Conservation (phyloP, 2,113 vertebrate genomes). For the Entomyzon cyanotis region DNA sequence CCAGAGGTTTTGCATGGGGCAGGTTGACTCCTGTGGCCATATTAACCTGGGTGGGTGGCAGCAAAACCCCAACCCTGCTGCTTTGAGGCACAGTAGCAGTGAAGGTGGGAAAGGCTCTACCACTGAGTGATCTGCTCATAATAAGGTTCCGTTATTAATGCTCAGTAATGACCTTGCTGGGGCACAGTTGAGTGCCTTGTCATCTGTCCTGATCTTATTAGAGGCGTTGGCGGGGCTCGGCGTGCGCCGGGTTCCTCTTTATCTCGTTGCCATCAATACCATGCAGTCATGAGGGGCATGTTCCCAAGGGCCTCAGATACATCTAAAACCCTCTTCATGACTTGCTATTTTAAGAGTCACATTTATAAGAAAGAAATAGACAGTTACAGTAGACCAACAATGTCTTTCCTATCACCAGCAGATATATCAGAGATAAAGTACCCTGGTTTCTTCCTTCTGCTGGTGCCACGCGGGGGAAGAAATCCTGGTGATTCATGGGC, state of each 20-base stretch:
- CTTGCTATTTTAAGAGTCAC: slow-evolving; percentile 56
- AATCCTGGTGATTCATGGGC: slow-evolving; percentile 45
- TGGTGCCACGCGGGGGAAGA: neutral
- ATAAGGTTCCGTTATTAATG: slow-evolving; percentile 40
- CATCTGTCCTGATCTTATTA: slow-evolving; percentile 52
- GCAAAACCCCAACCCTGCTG: neutral
- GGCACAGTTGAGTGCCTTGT: slow-evolving; percentile 54
- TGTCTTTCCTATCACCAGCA: slow-evolving; percentile 36
- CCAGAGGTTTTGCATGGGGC: neutral
- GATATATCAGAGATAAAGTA: slow-evolving; percentile 13
- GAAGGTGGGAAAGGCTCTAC: neutral
- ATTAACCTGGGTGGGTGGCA: neutral
- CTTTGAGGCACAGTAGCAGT: neutral
- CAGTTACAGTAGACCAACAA: slow-evolving; percentile 10
- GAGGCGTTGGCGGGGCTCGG: neutral
- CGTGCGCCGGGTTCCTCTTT: neutral
- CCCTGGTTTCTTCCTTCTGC: neutral
- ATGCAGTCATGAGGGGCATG: neutral
- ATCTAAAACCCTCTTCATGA: slow-evolving; percentile 16
- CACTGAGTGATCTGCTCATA: neutral
- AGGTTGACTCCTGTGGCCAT: rapidly evolving
- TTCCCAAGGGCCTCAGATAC: slow-evolving; percentile 17
- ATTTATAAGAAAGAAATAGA: slow-evolving; percentile 24
- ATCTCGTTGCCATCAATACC: neutral
- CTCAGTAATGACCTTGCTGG: slow-evolving; percentile 34